A percentile compares a stretch with the other conserved stretches of the same genome.
Conservation (phyloP, 2,797 vertebrate genomes). For the Falco biarmicus region DNA sequence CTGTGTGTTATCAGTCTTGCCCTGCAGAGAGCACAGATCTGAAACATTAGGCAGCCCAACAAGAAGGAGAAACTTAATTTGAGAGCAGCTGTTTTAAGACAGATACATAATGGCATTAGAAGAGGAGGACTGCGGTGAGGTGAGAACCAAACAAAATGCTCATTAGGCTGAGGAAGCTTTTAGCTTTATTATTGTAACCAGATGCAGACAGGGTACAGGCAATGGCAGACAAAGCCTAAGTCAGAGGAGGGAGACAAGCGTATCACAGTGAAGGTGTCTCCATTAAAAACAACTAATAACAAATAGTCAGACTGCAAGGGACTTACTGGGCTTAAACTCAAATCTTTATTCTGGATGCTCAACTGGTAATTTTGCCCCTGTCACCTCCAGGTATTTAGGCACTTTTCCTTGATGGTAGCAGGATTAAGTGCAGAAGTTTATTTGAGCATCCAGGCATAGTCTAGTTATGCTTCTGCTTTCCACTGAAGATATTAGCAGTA, state of each 20-base stretch:
- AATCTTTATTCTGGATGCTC: neutral
- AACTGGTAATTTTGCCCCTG: neutral
- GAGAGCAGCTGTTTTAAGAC: conserved; percentile 52
- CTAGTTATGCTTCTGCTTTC: neutral
- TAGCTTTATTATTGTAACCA: neutral
- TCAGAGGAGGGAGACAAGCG: neutral
- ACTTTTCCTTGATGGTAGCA: neutral
- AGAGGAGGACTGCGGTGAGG: neutral
- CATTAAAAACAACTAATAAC: neutral
- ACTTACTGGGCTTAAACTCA: neutral
- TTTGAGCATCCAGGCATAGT: neutral
- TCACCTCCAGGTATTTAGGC: neutral
- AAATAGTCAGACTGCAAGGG: neutral
- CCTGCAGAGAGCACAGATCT: neutral
- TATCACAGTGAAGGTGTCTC: neutral
- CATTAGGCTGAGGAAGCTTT: neutral
- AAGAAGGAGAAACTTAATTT: conserved; percentile 37
- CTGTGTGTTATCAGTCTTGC: neutral
- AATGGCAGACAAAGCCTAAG: neutral
- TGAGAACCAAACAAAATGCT: neutral
- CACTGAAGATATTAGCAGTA: neutral
- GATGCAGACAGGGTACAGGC: rapidly evolving
- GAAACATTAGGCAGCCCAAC: conserved; percentile 1
- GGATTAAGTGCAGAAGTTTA: neutral
- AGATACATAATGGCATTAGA: conserved; percentile 14